Evolutionary conservation across 2,113 vertebrate species (phyloP).

Genomic region (Zosterops japonicus): DNA sequence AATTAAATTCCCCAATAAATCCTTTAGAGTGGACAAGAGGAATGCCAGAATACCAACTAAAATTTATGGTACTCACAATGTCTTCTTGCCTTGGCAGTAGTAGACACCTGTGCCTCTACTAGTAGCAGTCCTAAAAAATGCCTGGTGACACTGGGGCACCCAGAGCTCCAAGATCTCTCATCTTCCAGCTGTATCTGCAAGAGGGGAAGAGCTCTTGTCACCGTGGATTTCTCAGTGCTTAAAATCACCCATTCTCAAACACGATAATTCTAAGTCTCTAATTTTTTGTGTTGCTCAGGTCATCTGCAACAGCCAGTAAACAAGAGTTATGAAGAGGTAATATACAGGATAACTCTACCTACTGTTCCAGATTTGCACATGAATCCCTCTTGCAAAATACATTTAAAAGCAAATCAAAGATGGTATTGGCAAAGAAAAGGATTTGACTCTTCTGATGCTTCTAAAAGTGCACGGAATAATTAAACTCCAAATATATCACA

Average conservation of each 20-base stretch:
- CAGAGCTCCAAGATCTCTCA: neutral
- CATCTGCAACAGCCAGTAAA: neutral
- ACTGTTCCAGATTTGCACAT: neutral
- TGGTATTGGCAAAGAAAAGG: neutral
- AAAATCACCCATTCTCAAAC: neutral
- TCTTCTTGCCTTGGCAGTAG: neutral
- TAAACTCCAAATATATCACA: neutral
- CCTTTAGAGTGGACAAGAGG: neutral
- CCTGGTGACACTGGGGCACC: rapidly evolving
- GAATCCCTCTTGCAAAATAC: neutral
- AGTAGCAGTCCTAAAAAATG: too few species aligned
- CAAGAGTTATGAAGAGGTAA: neutral
- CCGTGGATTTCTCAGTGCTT: neutral
- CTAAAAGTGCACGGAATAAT: neutral
- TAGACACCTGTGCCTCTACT: neutral
- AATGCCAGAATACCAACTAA: neutral
- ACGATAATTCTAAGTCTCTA: neutral
- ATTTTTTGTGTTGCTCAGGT: neutral
- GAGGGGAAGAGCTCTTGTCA: neutral
- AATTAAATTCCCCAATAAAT: neutral
- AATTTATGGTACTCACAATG: neutral
- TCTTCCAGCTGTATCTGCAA: neutral
- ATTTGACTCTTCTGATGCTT: neutral
- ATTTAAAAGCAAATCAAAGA: neutral
- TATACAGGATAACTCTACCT: neutral